These are phyloP conservation scores for Lytechinus variegatus DNA, from an alignment of 35 echinoderm and acorn worm species.

Conservation along the genomic window DNA sequence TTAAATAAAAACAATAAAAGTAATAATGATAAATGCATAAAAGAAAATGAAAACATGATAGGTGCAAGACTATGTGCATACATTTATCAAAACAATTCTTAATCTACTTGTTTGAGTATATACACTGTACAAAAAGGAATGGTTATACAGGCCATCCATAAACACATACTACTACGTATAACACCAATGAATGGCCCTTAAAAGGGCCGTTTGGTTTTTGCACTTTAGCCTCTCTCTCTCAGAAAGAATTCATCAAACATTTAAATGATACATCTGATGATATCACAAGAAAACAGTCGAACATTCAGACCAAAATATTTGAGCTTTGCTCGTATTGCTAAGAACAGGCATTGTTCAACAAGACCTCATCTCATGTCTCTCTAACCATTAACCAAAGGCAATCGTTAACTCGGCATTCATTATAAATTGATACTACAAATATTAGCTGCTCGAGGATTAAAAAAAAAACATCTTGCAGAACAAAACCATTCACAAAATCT, in stretches of 20 bases:
- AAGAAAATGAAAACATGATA: no score
- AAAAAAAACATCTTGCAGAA: no score
- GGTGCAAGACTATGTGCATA: not conserved
- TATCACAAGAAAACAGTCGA: not conserved
- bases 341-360: not conserved
- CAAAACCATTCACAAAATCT: no score
- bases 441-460: no score
- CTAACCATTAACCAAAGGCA: no score
- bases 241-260: not conserved
- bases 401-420: no score
- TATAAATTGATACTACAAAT: no score
- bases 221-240: not conserved
- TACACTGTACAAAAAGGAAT: not conserved
- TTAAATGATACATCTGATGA: no score
- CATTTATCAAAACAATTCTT: not conserved
- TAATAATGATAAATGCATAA: not conserved
- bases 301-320: not conserved
- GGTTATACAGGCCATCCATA: not conserved
- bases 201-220: not conserved
- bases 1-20: not conserved
- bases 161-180: not conserved
- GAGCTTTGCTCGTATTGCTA: not conserved
- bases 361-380: not conserved
- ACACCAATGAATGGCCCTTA: not conserved
- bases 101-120: not conserved